Evolutionary conservation across 1,140 invertebrate species (phyloP).

Genomic region (Drosophila novamexicana): DNA sequence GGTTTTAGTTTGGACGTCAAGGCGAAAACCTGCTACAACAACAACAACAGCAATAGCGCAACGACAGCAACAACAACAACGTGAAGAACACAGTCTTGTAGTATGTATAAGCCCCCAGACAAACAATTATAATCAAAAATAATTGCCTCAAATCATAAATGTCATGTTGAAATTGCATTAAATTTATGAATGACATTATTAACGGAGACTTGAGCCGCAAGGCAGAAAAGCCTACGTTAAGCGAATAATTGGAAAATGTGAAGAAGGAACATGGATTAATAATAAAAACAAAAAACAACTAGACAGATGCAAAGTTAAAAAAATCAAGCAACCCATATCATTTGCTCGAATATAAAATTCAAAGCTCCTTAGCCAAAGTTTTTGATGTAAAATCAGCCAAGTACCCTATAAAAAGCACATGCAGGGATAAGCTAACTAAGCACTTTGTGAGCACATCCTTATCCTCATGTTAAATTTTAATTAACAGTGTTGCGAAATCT

Average conservation of each 20-base stretch:
- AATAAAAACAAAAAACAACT: background rate
- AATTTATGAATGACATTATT: constrained; percentile 55
- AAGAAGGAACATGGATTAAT: background rate
- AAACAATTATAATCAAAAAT: constrained; percentile 60
- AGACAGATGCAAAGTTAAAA: too few species aligned
- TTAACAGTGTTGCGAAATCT: too few species aligned
- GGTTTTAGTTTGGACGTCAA: constrained; percentile 14
- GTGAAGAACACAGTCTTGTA: background rate
- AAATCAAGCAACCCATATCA: background rate
- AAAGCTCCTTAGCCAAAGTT: too few species aligned
- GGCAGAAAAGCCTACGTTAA: background rate
- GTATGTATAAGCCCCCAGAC: constrained; percentile 1
- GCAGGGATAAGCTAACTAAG: too few species aligned
- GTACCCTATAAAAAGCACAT: too few species aligned
- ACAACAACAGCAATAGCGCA: background rate
- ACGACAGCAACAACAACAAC: constrained; percentile 2
- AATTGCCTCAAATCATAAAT: constrained; percentile 68
- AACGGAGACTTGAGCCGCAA: constrained; percentile 9
- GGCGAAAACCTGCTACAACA: constrained; percentile 26
- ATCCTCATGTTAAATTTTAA: too few species aligned
- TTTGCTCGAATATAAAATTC: too few species aligned
- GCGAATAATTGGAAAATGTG: background rate
- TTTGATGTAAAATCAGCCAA: too few species aligned
- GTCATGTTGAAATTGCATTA: constrained; percentile 53
- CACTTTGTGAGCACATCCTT: too few species aligned